Percentiles rank a stretch among this genome's conserved stretches.
Conservation (phyloP, 1,140 invertebrate species). For the Gonioctena quinquepunctata region DNA sequence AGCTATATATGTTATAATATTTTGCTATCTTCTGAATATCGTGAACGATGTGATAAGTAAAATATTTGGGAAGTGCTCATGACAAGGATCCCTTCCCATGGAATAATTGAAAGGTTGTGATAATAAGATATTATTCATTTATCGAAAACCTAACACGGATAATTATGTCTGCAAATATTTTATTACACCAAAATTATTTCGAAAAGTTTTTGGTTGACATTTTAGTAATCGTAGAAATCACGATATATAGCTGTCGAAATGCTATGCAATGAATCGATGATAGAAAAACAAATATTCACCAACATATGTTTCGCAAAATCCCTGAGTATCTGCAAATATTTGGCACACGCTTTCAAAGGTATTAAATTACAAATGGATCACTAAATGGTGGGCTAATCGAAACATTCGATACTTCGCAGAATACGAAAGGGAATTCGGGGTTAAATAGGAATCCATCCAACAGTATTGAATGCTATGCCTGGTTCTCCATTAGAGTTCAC, state of each 20-base stretch:
- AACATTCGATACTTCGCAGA: background rate
- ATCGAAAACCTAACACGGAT: too few relatives aligned
- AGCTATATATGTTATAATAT: too few relatives aligned
- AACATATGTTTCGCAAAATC: slow-evolving; percentile 45
- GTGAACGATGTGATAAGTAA: too few relatives aligned
- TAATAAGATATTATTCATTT: too few relatives aligned
- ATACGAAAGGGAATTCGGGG: background rate
- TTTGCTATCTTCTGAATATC: too few relatives aligned
- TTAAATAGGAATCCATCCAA: background rate
- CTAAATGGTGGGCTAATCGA: background rate
- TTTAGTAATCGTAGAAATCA: background rate
- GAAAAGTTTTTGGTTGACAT: too few relatives aligned
- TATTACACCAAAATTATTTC: too few relatives aligned
- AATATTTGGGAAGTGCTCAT: too few relatives aligned
- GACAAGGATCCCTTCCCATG: too few relatives aligned
- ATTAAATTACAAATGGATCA: slow-evolving; percentile 40
- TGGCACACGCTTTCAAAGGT: slow-evolving; percentile 29
- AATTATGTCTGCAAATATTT: too few relatives aligned
- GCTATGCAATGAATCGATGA: slow-evolving; percentile 9
- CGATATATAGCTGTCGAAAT: background rate
- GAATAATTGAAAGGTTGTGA: too few relatives aligned
- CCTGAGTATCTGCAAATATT: slow-evolving; percentile 46
- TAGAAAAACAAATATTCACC: slow-evolving; percentile 33
- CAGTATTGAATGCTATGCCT: background rate
- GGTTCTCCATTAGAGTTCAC: background rate